These are phyloP conservation scores for Cephus pygmeus DNA, from an alignment of 2,888 invertebrate genomes.

Conservation along the genomic window DNA sequence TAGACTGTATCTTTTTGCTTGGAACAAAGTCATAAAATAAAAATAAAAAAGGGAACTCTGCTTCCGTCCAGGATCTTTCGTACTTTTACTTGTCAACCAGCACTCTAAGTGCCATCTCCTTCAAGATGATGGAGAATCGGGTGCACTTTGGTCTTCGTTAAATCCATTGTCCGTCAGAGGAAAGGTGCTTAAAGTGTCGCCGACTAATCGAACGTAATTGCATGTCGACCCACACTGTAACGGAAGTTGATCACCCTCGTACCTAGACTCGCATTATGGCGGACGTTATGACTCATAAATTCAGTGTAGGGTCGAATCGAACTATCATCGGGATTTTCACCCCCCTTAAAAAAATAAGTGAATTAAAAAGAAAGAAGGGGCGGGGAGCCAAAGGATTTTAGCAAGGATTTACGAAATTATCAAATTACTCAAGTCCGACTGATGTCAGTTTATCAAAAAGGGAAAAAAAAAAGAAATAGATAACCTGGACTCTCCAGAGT, in stretches of 20 bases:
- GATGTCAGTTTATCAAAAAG: not conserved
- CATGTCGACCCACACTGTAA: slow-evolving; percentile 24
- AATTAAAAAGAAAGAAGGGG: not conserved
- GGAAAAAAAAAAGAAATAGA: not conserved
- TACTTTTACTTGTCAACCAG: not conserved
- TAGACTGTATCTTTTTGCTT: not conserved
- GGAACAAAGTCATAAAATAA: not conserved
- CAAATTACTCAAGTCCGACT: not conserved
- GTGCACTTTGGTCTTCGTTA: not conserved
- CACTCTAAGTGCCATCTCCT: not conserved
- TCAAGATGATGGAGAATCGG: not conserved
- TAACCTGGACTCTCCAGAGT: not conserved
- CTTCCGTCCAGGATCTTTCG: not conserved
- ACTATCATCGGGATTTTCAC: not conserved
- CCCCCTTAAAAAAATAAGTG: not conserved
- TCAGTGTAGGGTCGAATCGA: not conserved
- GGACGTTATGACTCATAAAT: not conserved
- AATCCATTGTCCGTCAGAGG: not conserved
- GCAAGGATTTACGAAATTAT: not conserved
- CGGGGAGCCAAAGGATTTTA: not conserved
- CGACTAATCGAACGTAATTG: slow-evolving; percentile 31
- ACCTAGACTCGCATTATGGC: slow-evolving; percentile 24
- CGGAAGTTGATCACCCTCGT: slow-evolving; percentile 37
- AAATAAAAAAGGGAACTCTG: not conserved
- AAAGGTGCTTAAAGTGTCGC: not conserved